These are phyloP conservation scores for Apamea anceps DNA, from an alignment of 2,888 invertebrate species.

Conservation along the genomic window DNA sequence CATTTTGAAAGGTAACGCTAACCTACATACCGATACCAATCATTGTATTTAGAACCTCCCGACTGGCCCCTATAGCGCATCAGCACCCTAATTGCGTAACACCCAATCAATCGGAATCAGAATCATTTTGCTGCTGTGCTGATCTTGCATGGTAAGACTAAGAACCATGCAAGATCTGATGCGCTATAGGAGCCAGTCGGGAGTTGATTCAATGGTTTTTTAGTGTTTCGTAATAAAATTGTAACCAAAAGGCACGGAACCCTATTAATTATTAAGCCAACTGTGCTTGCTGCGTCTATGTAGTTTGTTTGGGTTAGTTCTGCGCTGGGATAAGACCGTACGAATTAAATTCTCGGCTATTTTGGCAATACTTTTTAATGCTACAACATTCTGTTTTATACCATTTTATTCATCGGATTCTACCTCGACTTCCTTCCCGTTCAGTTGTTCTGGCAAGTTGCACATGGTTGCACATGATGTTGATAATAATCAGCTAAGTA, in stretches of 20 bases:
- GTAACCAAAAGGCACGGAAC: not conserved
- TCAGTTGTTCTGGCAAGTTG: not conserved
- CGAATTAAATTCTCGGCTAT: not conserved
- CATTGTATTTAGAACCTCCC: not conserved
- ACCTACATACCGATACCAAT: not conserved
- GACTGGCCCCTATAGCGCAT: not conserved
- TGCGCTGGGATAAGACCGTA: not conserved
- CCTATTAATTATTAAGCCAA: too few relatives aligned
- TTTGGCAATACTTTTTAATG: not conserved
- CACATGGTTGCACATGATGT: too few relatives aligned
- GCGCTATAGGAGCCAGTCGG: too few relatives aligned
- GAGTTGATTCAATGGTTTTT: not conserved
- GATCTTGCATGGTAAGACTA: not conserved
- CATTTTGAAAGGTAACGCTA: constrained; percentile 91
- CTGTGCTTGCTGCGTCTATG: too few relatives aligned
- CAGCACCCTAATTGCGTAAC: too few relatives aligned
- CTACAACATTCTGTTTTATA: too few relatives aligned
- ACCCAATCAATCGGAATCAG: too few relatives aligned
- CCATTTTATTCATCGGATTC: too few relatives aligned
- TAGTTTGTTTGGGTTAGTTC: too few relatives aligned
- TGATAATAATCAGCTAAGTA: not conserved
- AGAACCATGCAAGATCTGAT: too few relatives aligned
- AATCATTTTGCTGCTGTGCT: too few relatives aligned
- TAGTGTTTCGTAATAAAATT: not conserved
- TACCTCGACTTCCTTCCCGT: too few relatives aligned